These are phyloP conservation scores for Ctenosaura bakeri DNA, from an alignment of 2,797 vertebrate genomes.

Conservation along the genomic window DNA sequence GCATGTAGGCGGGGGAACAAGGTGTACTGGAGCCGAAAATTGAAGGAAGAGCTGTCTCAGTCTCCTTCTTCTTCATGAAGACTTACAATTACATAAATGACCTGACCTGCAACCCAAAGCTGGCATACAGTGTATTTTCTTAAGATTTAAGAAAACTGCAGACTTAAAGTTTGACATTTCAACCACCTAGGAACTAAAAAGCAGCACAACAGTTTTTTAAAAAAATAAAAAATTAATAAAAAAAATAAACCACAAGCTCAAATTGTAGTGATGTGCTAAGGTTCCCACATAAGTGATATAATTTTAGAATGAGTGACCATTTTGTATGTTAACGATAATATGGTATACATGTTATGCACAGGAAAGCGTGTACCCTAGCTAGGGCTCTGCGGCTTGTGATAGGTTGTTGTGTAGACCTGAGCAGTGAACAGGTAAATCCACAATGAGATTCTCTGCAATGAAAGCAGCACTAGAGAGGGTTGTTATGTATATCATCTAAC, in stretches of 20 bases:
- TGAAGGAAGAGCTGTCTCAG: neutral
- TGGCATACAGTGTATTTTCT: neutral
- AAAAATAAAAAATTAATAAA: neutral
- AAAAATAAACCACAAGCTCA: neutral
- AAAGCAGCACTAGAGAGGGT: too few species aligned
- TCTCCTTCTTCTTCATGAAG: neutral
- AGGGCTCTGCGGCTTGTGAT: too few species aligned
- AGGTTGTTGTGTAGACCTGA: too few species aligned
- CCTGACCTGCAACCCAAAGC: neutral
- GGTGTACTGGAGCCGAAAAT: neutral
- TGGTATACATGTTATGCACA: too few species aligned
- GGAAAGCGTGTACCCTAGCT: too few species aligned
- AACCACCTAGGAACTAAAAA: neutral
- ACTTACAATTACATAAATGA: neutral
- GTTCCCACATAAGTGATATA: too few species aligned
- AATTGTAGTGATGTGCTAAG: too few species aligned
- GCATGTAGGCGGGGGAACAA: neutral
- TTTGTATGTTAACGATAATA: too few species aligned
- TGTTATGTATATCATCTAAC: too few species aligned
- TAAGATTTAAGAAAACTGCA: neutral
- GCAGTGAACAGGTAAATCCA: too few species aligned
- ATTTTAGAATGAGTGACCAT: too few species aligned
- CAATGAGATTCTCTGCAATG: too few species aligned
- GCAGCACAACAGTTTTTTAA: neutral
- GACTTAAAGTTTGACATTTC: neutral